Percentiles rank a stretch among this genome's conserved stretches.
phyloP scores from a whole-genome alignment of 2,113 vertebrate species.

The Apistogramma diplotaenia region DNA sequence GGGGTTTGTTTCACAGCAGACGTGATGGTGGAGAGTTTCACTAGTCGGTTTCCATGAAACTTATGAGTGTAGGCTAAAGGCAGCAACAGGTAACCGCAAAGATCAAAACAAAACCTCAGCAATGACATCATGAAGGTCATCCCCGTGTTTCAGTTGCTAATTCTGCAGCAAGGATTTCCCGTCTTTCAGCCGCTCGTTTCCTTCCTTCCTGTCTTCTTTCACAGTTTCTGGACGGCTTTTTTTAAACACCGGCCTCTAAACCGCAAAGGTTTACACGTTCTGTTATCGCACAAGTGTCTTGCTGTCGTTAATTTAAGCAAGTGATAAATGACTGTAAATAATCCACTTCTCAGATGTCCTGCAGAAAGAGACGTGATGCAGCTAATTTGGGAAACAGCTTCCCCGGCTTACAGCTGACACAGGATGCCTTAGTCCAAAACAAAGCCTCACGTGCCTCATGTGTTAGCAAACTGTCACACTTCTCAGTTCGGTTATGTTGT shows the following conservation, averaged over 20 bases:
- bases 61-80: not conserved
- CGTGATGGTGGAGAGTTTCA: no score
- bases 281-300: not conserved
- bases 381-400: not conserved
- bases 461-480: not conserved
- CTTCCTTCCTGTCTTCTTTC: constrained; percentile 31
- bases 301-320: not conserved
- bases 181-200: constrained; percentile 17
- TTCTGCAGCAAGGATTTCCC: constrained; percentile 19
- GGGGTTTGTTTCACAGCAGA: no score
- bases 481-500: not conserved
- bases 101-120: not conserved
- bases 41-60: no score
- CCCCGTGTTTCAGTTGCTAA: not conserved
- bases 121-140: not conserved
- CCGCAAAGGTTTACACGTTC: not conserved
- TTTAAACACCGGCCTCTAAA: not conserved
- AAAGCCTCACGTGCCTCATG: not conserved
- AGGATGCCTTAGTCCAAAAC: not conserved
- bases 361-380: not conserved
- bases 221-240: not conserved
- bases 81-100: not conserved
- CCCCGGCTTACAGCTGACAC: not conserved
- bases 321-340: not conserved
- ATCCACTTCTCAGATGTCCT: not conserved